Conservation (phyloP, 2,113 vertebrate species). For the Antennarius striatus region DNA sequence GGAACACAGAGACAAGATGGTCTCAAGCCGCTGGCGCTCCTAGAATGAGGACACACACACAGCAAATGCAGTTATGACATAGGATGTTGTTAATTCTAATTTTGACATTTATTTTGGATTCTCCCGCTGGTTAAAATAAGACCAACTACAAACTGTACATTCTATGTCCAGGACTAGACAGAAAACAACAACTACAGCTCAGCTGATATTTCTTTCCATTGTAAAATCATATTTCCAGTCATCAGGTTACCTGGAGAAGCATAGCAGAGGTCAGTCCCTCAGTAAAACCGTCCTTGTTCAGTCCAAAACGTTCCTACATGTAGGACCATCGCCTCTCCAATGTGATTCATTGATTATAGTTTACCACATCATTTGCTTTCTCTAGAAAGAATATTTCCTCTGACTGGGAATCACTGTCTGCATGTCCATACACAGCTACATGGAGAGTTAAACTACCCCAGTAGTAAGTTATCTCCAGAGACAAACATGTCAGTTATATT, state of each 20-base stretch:
- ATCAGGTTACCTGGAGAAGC: conserved; percentile 71
- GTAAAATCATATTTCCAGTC: conserved; percentile 8
- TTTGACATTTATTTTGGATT: too few relatives aligned
- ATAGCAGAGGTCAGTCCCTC: conserved; percentile 40
- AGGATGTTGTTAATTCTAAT: not conserved
- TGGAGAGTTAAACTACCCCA: conserved; percentile 28
- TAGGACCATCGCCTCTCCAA: not conserved
- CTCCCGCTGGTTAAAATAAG: too few relatives aligned
- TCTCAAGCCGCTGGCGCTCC: conserved; percentile 94
- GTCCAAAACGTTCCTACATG: conserved; percentile 6
- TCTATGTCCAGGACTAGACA: not conserved
- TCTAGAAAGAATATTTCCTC: conserved; percentile 12
- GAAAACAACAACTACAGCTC: not conserved
- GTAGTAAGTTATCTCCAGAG: conserved; percentile 14
- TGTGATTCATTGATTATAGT: not conserved
- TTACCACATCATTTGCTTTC: not conserved
- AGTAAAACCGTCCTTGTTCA: conserved; percentile 18
- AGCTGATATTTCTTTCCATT: conserved; percentile 3
- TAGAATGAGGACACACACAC: conserved; percentile 50
- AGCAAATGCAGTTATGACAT: not conserved
- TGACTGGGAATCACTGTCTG: conserved; percentile 7
- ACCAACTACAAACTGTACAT: not conserved
- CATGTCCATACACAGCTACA: conserved; percentile 25
- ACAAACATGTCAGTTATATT: conserved; percentile 45
- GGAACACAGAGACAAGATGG: conserved; percentile 91